A percentile compares a stretch with the other conserved stretches of the same genome.
These are phyloP conservation scores for Gambusia holbrooki DNA, from an alignment of 2,113 vertebrate genomes.

Conservation along the genomic window DNA sequence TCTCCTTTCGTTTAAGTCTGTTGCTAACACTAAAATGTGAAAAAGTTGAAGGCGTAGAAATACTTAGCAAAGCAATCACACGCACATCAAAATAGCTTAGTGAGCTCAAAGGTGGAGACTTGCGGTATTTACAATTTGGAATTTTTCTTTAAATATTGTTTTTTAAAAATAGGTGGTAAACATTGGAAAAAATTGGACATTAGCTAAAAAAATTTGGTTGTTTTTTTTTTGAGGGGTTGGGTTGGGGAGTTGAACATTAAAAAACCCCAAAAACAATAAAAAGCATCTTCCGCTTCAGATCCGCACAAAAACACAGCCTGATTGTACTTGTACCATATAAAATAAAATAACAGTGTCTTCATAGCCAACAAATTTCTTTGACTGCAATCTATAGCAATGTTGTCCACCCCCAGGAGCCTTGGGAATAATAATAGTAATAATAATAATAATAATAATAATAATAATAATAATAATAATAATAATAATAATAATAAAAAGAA, in stretches of 20 bases:
- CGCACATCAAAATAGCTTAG: not conserved
- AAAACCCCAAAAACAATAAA: conserved; percentile 32
- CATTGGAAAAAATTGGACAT: conserved; percentile 31
- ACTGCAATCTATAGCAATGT: conserved; percentile 53
- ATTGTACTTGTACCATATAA: conserved; percentile 71
- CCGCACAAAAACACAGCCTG: conserved; percentile 58
- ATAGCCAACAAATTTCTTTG: conserved; percentile 40
- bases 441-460: conserved; percentile 17
- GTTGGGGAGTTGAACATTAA: no score
- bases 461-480: conserved; percentile 22
- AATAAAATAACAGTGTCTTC: conserved; percentile 68
- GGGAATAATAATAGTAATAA: conserved; percentile 23
- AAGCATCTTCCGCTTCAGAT: conserved; percentile 31
- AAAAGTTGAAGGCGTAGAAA: not conserved
- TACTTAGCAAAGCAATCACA: not conserved
- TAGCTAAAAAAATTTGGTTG: conserved; percentile 26
- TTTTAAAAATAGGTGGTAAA: not conserved
- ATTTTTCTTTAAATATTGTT: conserved; percentile 20
- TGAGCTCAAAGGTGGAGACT: conserved; percentile 27
- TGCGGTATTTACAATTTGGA: conserved; percentile 20
- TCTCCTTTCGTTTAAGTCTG: not conserved
- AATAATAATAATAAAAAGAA: conserved; percentile 9
- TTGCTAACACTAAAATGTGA: not conserved
- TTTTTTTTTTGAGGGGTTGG: not conserved
- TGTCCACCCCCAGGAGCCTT: conserved; percentile 44